Percentiles rank a stretch among this genome's conserved stretches.
phyloP scores from a whole-genome alignment of 1,140 invertebrate species.

The Euura lappo region DNA sequence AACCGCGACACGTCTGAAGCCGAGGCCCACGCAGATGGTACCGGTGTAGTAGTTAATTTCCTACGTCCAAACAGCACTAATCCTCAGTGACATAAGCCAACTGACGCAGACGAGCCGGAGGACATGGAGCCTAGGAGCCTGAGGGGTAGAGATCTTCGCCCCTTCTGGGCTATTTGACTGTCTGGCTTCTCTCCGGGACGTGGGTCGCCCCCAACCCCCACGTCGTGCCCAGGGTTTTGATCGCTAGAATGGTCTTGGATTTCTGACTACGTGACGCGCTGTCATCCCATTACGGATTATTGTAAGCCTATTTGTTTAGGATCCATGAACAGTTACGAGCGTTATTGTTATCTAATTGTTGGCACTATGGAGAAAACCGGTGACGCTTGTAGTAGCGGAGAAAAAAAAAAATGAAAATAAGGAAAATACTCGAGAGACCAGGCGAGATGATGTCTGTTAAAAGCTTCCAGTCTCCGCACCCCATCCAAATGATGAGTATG shows the following conservation, averaged over 20 bases:
- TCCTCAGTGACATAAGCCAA: slow-evolving; percentile 59
- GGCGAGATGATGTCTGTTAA: neutral
- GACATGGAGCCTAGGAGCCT: neutral
- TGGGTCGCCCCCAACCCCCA: slow-evolving; percentile 20
- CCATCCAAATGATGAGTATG: slow-evolving; percentile 23
- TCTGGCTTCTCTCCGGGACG: slow-evolving; percentile 16
- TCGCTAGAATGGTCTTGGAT: too few species aligned
- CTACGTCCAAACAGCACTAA: slow-evolving; percentile 59
- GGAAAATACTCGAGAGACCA: too few species aligned
- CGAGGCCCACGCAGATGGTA: neutral
- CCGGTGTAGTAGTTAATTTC: slow-evolving; percentile 54
- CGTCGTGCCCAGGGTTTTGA: too few species aligned
- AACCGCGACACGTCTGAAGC: too few species aligned
- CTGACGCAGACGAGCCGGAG: slow-evolving; percentile 38
- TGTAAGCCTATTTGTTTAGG: slow-evolving; percentile 51
- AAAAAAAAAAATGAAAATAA: too few species aligned
- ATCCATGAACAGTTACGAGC: slow-evolving; percentile 32
- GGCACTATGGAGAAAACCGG: neutral
- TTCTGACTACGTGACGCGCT: slow-evolving; percentile 21
- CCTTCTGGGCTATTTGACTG: slow-evolving; percentile 14
- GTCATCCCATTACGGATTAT: slow-evolving; percentile 49
- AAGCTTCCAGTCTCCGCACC: slow-evolving; percentile 16
- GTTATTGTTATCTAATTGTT: slow-evolving; percentile 46
- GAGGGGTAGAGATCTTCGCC: neutral
- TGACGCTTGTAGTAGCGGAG: neutral